Evolutionary conservation across 2,797 vertebrate species (phyloP), one percentile per base, ranked within the genome.

Genomic region (Macropus fuliginosus): DNA sequence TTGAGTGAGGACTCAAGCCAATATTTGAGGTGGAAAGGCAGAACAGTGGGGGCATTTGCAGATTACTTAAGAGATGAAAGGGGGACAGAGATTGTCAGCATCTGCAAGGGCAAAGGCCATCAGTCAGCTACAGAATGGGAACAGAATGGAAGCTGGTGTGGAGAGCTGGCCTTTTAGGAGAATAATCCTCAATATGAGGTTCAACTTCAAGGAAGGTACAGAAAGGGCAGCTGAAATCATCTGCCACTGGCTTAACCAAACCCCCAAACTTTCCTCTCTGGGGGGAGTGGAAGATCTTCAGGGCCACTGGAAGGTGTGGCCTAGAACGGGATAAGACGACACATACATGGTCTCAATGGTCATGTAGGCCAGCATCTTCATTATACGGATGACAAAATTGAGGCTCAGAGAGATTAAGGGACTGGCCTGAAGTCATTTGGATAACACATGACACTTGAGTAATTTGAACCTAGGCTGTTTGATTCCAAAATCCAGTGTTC

Each of bases 151-250:
- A 50, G 24, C 9, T 1, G 34, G n/a, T 0, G 0, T 50, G 40
- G 9, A 94, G 21, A 40, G 91, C 93, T 90, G 55, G 56, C n/a
- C 56, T 91, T 95, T 96, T 94, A 92, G 90, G 56, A 94, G 89
- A 95, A 90, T 74, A 50, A 31, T 46, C 92, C 81, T 55, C 9
- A 1, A 8, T 10, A 1, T 55, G 52, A 34, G 90, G 92, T 90
- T 29, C 6, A 8, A 55, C 93, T 97, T 92, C 56, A 31, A 54
- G 93, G 91, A 91, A 93, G 96, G 50, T 31, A 54, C 66, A 90
- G 87, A 29, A 89, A 93, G 90, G 40, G 74, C 74, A 87, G 29
- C 92, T 34, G 10, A 24, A 92, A 8, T 90, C 52, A 54, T 90
- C 89, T 14, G 12, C 91, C 59, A 2, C 40, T 50, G 3, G 5